Base-by-base conservation (phyloP, 2,113 vertebrate genomes). In the Callospermophilus lateralis region DNA sequence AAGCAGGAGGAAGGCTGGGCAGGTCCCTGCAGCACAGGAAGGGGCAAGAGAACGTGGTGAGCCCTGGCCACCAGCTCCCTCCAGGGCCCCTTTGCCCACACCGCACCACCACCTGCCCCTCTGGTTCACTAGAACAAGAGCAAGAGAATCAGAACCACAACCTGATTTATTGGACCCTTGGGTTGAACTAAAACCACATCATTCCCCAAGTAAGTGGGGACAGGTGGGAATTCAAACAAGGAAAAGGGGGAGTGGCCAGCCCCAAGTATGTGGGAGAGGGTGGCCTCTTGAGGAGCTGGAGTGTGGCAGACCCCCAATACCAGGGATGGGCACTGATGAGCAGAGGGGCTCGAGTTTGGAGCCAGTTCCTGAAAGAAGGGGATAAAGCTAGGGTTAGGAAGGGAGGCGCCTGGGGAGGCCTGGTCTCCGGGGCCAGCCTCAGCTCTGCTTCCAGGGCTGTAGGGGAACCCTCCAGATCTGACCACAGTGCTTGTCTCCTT, bases 51-150 rank as follows among this genome's bases (percentile, higher is more conserved):
- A 39, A 0, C 2, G 0, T 6, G 24, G 51, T 3, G 1, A 20
- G 32, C 17, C 15, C 1, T 1, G 0, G 4, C 22, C 13, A 20
- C 45, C 28, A 5, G 28, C 16, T 77, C 81, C 2, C 20, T 77
- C 81, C 2, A 6, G 12, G 2, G 1, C 11, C 6, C 45, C 17
- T 19, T 26, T 26, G 1, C 2, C n/a, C 63, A 48, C 7, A 0
- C 26, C 16, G 0, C 11, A 32, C 34, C 67, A 22, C 4, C 24
- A 2, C 3, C 28, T 5, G 3, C 3, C 8, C 68, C 2, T 1
- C 8, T 3, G 37, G 51, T 1, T 11, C 24, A 61, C 67, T 65
- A 8, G 61, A 51, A 76, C 24, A 10, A 30, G 73, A 34, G 39
- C 5, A 4, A 45, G 24, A 61, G 22, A 61, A 61, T 8, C 9